phyloP scores from a whole-genome alignment of 92 coral and sea anemone genomes.

The Nematostella vectensis region DNA sequence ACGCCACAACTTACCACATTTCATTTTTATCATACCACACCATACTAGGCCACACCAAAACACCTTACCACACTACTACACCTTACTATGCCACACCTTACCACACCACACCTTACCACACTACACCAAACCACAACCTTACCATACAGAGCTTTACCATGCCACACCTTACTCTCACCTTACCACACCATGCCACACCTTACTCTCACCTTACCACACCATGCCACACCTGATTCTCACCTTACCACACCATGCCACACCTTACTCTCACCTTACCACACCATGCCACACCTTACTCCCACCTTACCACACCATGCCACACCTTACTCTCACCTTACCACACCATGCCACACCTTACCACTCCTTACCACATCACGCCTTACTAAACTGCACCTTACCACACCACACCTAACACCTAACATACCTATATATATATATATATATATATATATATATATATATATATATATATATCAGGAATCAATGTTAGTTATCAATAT shows the following conservation, averaged over 20 bases:
- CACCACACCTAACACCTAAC: constrained; percentile 5
- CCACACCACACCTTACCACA: constrained; percentile 4
- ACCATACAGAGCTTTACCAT: background rate
- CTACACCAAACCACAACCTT: constrained; percentile 6
- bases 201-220: too few species aligned
- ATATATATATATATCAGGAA: too few species aligned
- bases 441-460: too few species aligned
- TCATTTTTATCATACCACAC: background rate
- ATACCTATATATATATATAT: too few species aligned
- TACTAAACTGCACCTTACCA: constrained; percentile 5
- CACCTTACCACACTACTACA: constrained; percentile 10
- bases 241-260: constrained; percentile 1
- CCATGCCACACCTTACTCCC: constrained; percentile 5
- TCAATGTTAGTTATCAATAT: too few species aligned
- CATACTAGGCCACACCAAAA: background rate
- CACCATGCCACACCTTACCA: constrained; percentile 2
- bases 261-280: background rate
- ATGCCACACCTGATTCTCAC: background rate
- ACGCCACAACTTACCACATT: background rate
- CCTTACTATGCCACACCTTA: constrained; percentile 6
- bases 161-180: background rate
- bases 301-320: constrained; percentile 6
- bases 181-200: constrained; percentile 6
- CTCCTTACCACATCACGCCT: constrained; percentile 3
- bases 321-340: constrained; percentile 4